Evolutionary conservation across 2,888 invertebrate species (phyloP), one percentile per base, ranked within the genome.

Genomic region (Platycheirus albimanus): DNA sequence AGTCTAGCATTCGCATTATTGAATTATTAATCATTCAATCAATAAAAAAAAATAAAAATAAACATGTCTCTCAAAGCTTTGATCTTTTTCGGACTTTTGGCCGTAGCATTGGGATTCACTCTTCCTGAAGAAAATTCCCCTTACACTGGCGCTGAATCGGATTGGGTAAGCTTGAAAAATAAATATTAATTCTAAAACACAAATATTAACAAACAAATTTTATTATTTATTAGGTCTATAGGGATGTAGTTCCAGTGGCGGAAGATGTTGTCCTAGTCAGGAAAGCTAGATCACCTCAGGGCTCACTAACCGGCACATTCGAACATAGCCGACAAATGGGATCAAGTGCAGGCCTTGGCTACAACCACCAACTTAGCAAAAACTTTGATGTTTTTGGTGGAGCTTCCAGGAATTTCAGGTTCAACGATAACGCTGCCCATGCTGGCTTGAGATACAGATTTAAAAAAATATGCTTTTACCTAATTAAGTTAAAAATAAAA

Each of bases 81-180:
- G 1, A 70, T 69, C 11, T 30, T 76, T 8, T 63, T 58, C n/a
- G 52, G 76, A 38, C 47, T 76, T 7, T 54, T 76, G 17, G 76
- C 76, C 5, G 49, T 76, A 1, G 17, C 58, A 7, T 47, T 69
- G 10, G 67, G 58, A 20, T 76, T 38, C 13, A 52, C 24, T n/a
- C 33, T 69, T 20, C 76, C 76, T 7, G 47, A 67, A 2, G 43
- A 61, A 28, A n/a, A 49, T 56, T 5, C 10, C 2, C 38, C 38
- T 3, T 2, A 5, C 13, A 7, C 3, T 47, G 6, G 11, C 5
- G 38, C 28, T 13, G 41, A 13, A 49, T 8, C 8, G n/a, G 6
- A 54, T 6, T 56, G 41, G 58, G 54, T 56, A 56, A 56, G 54
- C 36, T 7, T 19, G 2, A 15, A 24, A 24, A 11, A 24, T 15